phyloP scores from a whole-genome alignment of 2,113 vertebrate genomes.

The Xyrauchen texanus region DNA sequence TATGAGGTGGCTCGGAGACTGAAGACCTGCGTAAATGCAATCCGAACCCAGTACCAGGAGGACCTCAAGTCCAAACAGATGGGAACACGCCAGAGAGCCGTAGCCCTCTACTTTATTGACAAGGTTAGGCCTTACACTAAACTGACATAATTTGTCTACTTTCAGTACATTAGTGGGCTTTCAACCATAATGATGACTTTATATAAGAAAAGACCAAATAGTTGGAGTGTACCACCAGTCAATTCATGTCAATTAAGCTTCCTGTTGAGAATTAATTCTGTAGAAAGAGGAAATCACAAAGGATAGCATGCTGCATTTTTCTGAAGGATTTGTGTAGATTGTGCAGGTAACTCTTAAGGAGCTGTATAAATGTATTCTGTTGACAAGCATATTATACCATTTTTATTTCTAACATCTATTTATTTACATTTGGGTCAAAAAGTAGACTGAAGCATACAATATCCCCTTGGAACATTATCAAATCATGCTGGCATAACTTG shows the following conservation, averaged over 20 bases:
- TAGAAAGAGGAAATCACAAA: not conserved
- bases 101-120: slow-evolving; percentile 77
- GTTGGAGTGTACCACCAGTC: not conserved
- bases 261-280: not conserved
- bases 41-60: slow-evolving; percentile 64
- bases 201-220: slow-evolving; percentile 2
- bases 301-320: not conserved
- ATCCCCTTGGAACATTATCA: too few species aligned
- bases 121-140: slow-evolving; percentile 60
- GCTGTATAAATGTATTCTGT: too few species aligned
- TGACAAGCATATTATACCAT: too few species aligned
- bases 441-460: too few species aligned
- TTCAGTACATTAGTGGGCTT: not conserved
- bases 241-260: not conserved
- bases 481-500: too few species aligned
- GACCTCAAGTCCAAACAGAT: slow-evolving; percentile 75
- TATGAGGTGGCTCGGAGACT: slow-evolving; percentile 70
- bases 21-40: slow-evolving; percentile 64
- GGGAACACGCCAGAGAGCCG: slow-evolving; percentile 64
- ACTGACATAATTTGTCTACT: not conserved
- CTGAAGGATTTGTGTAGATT: too few species aligned
- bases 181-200: not conserved
- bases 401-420: too few species aligned
- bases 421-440: too few species aligned
- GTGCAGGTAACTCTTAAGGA: too few species aligned